phyloP scores from a whole-genome alignment of 2,113 vertebrate genomes.

The Macaca mulatta region DNA sequence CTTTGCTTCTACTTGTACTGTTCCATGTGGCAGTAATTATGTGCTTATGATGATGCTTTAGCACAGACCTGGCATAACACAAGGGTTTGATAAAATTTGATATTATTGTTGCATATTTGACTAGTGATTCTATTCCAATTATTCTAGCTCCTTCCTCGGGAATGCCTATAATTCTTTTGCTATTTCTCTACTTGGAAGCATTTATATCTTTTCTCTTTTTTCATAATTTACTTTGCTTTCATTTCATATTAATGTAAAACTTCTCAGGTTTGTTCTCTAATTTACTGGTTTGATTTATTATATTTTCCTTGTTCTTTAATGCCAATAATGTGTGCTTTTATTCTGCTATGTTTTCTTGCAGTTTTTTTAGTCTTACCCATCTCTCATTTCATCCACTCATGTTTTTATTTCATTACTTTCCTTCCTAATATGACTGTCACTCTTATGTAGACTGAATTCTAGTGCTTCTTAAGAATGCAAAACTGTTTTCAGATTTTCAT shows the following conservation, averaged over 20 bases:
- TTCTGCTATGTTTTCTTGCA: neutral
- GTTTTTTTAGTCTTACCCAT: neutral
- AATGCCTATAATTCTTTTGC: neutral
- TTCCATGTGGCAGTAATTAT: neutral
- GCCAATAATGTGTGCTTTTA: neutral
- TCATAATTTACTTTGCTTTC: conserved; percentile 39
- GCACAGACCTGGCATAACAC: neutral
- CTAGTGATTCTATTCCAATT: neutral
- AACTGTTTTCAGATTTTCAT: conserved; percentile 21
- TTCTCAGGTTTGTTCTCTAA: neutral
- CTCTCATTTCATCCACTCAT: neutral
- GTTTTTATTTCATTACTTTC: conserved; percentile 24
- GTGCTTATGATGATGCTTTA: neutral
- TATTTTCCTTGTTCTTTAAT: neutral
- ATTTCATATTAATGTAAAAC: neutral
- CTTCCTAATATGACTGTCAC: neutral
- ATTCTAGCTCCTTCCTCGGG: neutral
- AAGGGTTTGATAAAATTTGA: neutral
- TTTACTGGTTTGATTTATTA: neutral
- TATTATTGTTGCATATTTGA: neutral
- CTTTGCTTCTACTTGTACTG: neutral
- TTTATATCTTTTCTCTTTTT: neutral
- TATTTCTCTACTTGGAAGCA: neutral
- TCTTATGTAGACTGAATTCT: neutral
- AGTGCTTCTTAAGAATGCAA: conserved; percentile 3